Conservation (phyloP, 2,797 vertebrate species). For the Lutjanus argentimaculatus region DNA sequence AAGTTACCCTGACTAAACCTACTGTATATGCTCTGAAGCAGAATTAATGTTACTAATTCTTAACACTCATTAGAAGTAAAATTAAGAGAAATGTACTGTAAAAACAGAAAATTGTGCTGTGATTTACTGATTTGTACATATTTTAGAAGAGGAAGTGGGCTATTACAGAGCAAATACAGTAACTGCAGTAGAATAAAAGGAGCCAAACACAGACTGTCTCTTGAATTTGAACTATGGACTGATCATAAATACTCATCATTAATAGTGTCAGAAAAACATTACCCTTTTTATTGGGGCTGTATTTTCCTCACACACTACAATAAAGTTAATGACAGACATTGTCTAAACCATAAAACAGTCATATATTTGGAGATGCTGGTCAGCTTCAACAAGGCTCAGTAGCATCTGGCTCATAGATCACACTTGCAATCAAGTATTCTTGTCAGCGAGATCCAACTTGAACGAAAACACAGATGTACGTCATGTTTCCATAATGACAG, state of each 20-base stretch:
- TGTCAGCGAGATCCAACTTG: constrained; percentile 48
- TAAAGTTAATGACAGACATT: constrained; percentile 88
- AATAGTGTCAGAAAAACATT: constrained; percentile 86
- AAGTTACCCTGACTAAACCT: constrained; percentile 49
- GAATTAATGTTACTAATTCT: neutral
- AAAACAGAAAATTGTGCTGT: constrained; percentile 3
- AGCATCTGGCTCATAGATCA: constrained; percentile 75
- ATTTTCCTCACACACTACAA: constrained; percentile 83
- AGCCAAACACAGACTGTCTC: constrained; percentile 57
- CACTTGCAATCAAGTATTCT: constrained; percentile 48
- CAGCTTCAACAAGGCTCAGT: constrained; percentile 76
- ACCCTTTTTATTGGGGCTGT: constrained; percentile 85
- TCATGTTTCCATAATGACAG: constrained; percentile 26
- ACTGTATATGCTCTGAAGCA: neutral
- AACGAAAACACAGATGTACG: constrained; percentile 48
- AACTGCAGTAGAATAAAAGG: constrained; percentile 52
- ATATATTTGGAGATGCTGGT: constrained; percentile 83
- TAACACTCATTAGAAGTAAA: neutral
- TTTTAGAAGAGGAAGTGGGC: neutral
- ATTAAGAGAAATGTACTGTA: neutral
- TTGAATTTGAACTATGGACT: constrained; percentile 77
- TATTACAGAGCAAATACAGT: constrained; percentile 42
- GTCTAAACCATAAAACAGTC: constrained; percentile 85
- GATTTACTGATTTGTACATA: neutral
- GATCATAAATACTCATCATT: constrained; percentile 84